phyloP scores from a whole-genome alignment of 2,888 invertebrate species.

The Trachelus tabidus region DNA sequence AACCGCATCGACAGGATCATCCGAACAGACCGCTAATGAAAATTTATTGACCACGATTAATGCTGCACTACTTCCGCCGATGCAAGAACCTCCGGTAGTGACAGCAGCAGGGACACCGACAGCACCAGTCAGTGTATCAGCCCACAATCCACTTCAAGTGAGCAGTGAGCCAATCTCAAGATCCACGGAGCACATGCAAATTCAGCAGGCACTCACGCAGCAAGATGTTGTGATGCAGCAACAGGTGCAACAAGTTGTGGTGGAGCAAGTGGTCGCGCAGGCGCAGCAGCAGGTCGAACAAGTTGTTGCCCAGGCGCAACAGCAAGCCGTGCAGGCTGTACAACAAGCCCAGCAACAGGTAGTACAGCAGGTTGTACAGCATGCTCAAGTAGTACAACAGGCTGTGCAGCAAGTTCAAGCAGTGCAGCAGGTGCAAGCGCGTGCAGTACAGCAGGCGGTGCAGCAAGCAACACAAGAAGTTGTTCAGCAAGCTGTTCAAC shows the following conservation, averaged over 20 bases:
- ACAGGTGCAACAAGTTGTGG: constrained; percentile 48
- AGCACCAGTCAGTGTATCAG: constrained; percentile 42
- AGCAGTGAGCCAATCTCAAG: constrained; percentile 36
- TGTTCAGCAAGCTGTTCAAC: constrained; percentile 60
- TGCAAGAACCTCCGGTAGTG: constrained; percentile 55
- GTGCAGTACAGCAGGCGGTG: constrained; percentile 58
- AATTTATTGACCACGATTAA: constrained; percentile 57
- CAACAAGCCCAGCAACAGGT: constrained; percentile 63
- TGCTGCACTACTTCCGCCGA: constrained; percentile 53
- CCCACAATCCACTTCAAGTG: constrained; percentile 50
- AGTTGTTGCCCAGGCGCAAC: constrained; percentile 62
- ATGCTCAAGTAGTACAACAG: constrained; percentile 62
- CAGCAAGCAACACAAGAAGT: constrained; percentile 55
- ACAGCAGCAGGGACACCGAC: constrained; percentile 37
- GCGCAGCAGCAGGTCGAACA: constrained; percentile 63
- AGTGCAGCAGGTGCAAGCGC: constrained; percentile 58
- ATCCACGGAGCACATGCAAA: constrained; percentile 46
- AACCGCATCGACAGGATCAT: constrained; percentile 23
- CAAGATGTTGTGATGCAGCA: constrained; percentile 60
- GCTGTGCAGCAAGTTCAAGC: constrained; percentile 63
- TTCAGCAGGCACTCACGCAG: constrained; percentile 53
- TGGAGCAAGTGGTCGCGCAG: constrained; percentile 62
- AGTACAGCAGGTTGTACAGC: constrained; percentile 61
- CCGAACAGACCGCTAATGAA: constrained; percentile 45
- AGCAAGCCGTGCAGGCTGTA: constrained; percentile 61